phyloP scores from a whole-genome alignment of 2,888 invertebrate species.

The Lasius platythorax region DNA sequence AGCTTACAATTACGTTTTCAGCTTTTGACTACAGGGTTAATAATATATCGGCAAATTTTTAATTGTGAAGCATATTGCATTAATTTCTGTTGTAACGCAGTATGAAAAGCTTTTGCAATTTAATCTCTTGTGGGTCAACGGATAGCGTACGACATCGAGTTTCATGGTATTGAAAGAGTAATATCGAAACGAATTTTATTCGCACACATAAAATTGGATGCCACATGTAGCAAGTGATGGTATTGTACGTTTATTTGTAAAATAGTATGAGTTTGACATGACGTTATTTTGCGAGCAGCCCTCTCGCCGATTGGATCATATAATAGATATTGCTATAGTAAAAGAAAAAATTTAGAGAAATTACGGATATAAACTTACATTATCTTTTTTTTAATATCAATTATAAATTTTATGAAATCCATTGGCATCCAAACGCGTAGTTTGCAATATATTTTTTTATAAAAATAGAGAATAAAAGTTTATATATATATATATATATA shows the following conservation, averaged over 20 bases:
- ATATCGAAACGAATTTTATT: constrained; percentile 46
- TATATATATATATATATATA: background rate
- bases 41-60: constrained; percentile 39
- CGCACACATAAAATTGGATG: constrained; percentile 42
- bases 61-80: constrained; percentile 39
- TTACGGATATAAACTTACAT: background rate
- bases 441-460: background rate
- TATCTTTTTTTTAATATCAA: background rate
- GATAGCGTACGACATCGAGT: constrained; percentile 49
- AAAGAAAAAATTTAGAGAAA: constrained; percentile 26
- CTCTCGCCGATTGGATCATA: constrained; percentile 12
- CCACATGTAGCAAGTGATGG: constrained; percentile 29
- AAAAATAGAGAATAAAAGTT: background rate
- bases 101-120: constrained; percentile 53
- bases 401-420: background rate
- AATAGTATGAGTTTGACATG: constrained; percentile 45
- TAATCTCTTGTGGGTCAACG: constrained; percentile 55
- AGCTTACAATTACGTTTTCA: background rate
- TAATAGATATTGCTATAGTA: constrained; percentile 5
- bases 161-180: constrained; percentile 47
- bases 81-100: constrained; percentile 32
- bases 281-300: constrained; percentile 32
- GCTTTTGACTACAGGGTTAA: constrained; percentile 2
- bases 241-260: constrained; percentile 50
- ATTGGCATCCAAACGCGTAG: background rate